Evolutionary conservation across 2,888 invertebrate species (phyloP).

Genomic region (Yponomeuta malinellus): DNA sequence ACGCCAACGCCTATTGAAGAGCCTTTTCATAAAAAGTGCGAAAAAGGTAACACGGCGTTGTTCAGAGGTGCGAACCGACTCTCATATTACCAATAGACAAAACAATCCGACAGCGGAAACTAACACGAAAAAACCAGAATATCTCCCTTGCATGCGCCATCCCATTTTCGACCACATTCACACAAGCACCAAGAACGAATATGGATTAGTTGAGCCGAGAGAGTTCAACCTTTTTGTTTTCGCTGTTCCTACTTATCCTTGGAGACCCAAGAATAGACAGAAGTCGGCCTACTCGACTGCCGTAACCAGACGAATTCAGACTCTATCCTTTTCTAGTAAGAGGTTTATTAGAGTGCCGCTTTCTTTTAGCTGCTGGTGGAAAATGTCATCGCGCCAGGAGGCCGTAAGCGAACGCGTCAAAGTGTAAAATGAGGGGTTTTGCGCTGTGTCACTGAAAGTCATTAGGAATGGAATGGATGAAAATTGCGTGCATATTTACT

Average conservation of each 20-base stretch:
- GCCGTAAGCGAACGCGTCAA: constrained; percentile 74
- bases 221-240: constrained; percentile 42
- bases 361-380: constrained; percentile 52
- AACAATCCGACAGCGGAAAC: constrained; percentile 49
- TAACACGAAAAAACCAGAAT: constrained; percentile 23
- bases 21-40: constrained; percentile 56
- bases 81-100: constrained; percentile 70
- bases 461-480: constrained; percentile 73
- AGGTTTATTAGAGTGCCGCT: constrained; percentile 33
- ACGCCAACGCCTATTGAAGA: constrained; percentile 37
- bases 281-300: constrained; percentile 49
- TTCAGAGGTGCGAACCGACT: constrained; percentile 67
- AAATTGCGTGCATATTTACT: constrained; percentile 73
- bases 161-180: constrained; percentile 34
- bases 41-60: constrained; percentile 63
- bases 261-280: constrained; percentile 67
- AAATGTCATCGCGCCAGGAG: constrained; percentile 68
- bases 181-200: constrained; percentile 33
- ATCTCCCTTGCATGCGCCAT: constrained; percentile 26
- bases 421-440: constrained; percentile 76
- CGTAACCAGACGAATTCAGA: constrained; percentile 38
- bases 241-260: constrained; percentile 55
- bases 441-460: constrained; percentile 73
- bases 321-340: constrained; percentile 39
- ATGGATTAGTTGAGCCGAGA: not conserved